These are phyloP conservation scores for Chorisops tibialis DNA, from an alignment of 2,888 invertebrate genomes.

Conservation along the genomic window DNA sequence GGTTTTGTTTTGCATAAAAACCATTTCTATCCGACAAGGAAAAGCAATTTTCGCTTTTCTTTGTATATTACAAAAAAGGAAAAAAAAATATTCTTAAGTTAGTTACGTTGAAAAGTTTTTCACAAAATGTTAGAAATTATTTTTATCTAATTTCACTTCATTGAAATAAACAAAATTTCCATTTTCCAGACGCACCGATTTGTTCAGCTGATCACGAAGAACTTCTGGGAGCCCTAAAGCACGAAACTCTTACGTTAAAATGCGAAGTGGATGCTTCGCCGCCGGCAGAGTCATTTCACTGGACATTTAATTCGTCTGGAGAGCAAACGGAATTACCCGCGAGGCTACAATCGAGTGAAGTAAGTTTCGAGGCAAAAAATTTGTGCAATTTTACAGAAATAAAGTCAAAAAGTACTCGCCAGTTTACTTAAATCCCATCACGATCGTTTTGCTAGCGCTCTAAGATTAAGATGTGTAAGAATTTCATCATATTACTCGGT, in stretches of 20 bases:
- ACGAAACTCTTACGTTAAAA: conserved; percentile 79
- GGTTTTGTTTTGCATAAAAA: no score
- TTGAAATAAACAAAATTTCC: not conserved
- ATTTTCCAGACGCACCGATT: conserved; percentile 59
- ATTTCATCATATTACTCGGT: no score
- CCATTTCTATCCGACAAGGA: no score
- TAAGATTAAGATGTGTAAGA: no score
- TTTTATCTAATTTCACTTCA: not conserved
- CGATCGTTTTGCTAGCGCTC: no score
- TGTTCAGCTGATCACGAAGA: conserved; percentile 76
- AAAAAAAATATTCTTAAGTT: no score
- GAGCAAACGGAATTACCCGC: conserved; percentile 77
- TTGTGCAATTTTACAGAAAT: conserved; percentile 12
- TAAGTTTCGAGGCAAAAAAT: conserved; percentile 38
- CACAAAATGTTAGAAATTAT: no score
- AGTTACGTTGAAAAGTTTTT: no score
- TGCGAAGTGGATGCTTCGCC: conserved; percentile 89
- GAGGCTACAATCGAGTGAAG: conserved; percentile 55
- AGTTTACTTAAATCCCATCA: no score
- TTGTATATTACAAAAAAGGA: no score
- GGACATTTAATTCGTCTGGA: conserved; percentile 91
- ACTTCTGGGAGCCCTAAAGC: conserved; percentile 80
- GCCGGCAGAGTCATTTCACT: conserved; percentile 79
- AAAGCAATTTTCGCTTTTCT: no score
- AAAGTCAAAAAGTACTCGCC: not conserved